Conservation (phyloP, 2,888 invertebrate species). For the Nezara viridula region DNA sequence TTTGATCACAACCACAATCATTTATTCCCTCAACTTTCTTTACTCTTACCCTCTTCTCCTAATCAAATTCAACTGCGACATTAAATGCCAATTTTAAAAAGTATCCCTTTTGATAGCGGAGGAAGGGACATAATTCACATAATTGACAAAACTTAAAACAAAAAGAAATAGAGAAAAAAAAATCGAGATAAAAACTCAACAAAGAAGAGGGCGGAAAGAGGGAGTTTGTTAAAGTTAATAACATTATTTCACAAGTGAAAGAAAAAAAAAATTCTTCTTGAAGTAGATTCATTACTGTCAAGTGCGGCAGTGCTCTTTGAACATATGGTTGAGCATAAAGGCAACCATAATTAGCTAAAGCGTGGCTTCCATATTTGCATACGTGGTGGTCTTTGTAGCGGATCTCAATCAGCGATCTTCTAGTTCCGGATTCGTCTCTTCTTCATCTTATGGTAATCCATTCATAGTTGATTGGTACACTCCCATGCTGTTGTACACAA, state of each 20-base stretch:
- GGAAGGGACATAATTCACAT: slow-evolving; percentile 31
- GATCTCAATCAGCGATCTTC: neutral
- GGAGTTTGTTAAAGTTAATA: slow-evolving; percentile 36
- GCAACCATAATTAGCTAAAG: slow-evolving; percentile 34
- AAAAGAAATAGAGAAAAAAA: neutral
- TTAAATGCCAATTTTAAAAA: slow-evolving; percentile 49
- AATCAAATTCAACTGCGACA: slow-evolving; percentile 58
- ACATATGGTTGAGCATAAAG: slow-evolving; percentile 19
- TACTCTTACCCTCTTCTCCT: slow-evolving; percentile 20
- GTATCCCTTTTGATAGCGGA: neutral
- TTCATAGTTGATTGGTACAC: neutral
- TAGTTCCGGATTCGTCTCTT: neutral
- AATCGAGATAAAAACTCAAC: slow-evolving; percentile 20
- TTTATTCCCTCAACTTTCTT: slow-evolving; percentile 44
- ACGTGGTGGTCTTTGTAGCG: neutral
- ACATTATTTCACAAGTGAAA: slow-evolving; percentile 43
- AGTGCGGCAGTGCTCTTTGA: neutral
- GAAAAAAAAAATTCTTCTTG: neutral
- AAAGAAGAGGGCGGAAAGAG: slow-evolving; percentile 24
- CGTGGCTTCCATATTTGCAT: slow-evolving; percentile 15
- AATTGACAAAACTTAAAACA: slow-evolving; percentile 40
- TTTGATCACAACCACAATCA: slow-evolving; percentile 51
- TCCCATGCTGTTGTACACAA: neutral
- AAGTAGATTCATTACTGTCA: slow-evolving; percentile 13
- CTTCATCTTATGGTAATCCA: neutral